Evolutionary conservation across 2,113 vertebrate species (phyloP), one percentile per base, ranked within the genome.

Genomic region (Piaya cayana): DNA sequence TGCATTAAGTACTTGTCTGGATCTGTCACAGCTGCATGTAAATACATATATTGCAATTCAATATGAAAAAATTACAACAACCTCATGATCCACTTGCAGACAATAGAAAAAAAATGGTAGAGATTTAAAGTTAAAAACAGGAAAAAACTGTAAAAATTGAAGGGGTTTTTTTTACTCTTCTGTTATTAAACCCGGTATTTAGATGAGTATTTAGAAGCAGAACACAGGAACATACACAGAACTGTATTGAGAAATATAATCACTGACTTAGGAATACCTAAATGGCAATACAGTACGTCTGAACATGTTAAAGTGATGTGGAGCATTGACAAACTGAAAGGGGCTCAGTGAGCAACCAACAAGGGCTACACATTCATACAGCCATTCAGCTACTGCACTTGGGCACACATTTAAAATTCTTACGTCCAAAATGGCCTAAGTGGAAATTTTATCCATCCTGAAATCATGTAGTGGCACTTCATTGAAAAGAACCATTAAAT

Each of bases 351-450:
- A 89, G 83, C 50, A 95, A 55, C 32, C 77, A 63, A 27, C 0
- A 0, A 77, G 55, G 0, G 0, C 52, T 88, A 26, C 20, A 53
- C 32, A 25, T 37, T 58, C 15, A 3, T 67, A 62, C 26, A 70
- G 22, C 34, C 49, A 32, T 70, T 91, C 1, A 0, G 8, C 32
- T 86, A 26, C 52, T 20, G 25, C 43, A 32, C 32, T 81, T 30
- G 34, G 67, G 23, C 53, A n/a, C 19, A 30, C 30, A 42, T 58
- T 82, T 65, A 30, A n/a, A 70, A 19, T 49, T 58, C 56, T 55
- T 77, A 50, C 47, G 10, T 67, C 60, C 25, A 78, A 81, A 91
- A 77, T 11, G 5, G 5, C n/a, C 5, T 37, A 69, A 77, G 27
- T 25, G 19, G 69, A 91, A 69, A 69, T 69, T 81, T 65, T 67